A percentile compares a stretch with the other conserved stretches of the same genome.
Evolutionary conservation across 2,797 vertebrate genomes (phyloP).

Genomic region (Malurus splendens): DNA sequence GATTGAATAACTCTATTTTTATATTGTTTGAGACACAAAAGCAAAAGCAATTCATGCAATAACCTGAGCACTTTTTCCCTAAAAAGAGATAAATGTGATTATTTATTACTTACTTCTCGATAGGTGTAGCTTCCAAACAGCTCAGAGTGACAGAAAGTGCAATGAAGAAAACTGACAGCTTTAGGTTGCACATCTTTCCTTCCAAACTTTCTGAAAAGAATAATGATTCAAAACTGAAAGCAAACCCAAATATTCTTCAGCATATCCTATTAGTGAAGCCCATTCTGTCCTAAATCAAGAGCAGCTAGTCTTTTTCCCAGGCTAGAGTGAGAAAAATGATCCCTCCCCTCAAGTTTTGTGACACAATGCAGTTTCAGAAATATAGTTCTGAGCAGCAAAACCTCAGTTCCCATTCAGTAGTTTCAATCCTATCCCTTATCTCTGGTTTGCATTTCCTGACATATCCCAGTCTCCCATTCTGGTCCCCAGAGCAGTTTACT

Average conservation of each 20-base stretch:
- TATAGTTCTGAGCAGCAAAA: not conserved
- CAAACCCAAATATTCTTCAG: not conserved
- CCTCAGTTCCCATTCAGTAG: not conserved
- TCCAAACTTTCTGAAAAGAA: slow-evolving; percentile 51
- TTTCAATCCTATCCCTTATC: not conserved
- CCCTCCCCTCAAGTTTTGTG: not conserved
- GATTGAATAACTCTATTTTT: not conserved
- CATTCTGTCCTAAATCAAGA: not conserved
- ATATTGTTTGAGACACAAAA: not conserved
- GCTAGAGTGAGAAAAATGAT: not conserved
- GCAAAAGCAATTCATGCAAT: not conserved
- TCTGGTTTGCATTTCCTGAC: not conserved
- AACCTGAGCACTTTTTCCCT: not conserved
- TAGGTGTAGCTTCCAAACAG: slow-evolving; percentile 72
- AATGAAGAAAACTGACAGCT: slow-evolving; percentile 72
- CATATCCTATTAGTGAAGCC: not conserved
- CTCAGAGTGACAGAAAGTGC: slow-evolving; percentile 73
- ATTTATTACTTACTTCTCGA: slow-evolving; percentile 75
- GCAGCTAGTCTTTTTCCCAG: not conserved
- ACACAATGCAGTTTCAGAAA: not conserved
- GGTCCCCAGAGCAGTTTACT: not conserved
- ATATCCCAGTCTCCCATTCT: not conserved
- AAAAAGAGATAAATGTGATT: not conserved
- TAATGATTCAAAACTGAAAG: slow-evolving; percentile 5
- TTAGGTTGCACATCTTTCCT: slow-evolving; percentile 76